Evolutionary conservation across 2,113 vertebrate genomes (phyloP), one percentile per base, ranked within the genome.

Genomic region (Cyprinodon variegatus): DNA sequence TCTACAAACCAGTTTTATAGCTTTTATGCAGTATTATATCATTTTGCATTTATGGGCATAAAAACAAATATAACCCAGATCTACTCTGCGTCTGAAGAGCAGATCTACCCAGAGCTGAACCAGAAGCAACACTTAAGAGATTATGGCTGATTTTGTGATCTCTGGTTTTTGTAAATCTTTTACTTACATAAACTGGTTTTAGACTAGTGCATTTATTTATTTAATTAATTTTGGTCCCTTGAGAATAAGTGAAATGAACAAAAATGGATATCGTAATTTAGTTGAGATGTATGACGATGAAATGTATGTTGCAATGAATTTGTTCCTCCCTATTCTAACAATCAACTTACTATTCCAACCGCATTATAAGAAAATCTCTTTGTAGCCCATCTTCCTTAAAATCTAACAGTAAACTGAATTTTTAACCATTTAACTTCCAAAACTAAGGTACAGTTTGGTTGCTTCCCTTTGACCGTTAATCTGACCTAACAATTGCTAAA

Each of bases 61-160:
- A 66, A 63, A 61, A 50, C 71, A 80, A 83, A 89, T n/a, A 68
- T 76, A 77, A 90, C 85, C 87, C 88, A 83, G 17, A 14, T 81
- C 74, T 84, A 86, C 62, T 88, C 83, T 83, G 72, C 80, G 66
- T 70, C 73, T 62, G 4, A 74, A 74, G 69, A 81, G 67, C 78
- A 75, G 84, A 85, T 86, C 77, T 84, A 82, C 80, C 79, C 40
- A 10, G 43, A 45, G 74, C 72, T 65, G 76, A 82, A 84, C 57
- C 70, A 61, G 77, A 29, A 29, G 29, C 29, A 29, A 29, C 29
- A 29, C 29, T 29, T 29, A 29, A 29, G 29, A 29, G 29, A 29
- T 29, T 29, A 29, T 29, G 29, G 29, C 29, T 29, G 29, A 29
- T 29, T 29, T 29, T 29, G 29, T 29, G 29, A 29, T 29, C 29